A percentile compares a stretch with the other conserved stretches of the same genome.
phyloP scores from a whole-genome alignment of 2,113 vertebrate species.

The human (Homo sapiens) region GRCh38 chr7:19551001-19551500 shows the following conservation, averaged over 20 bases:
- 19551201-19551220: not conserved
- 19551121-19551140: not conserved
- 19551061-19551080: not conserved
- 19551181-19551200: not conserved
- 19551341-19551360: not conserved
- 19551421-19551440: not conserved
- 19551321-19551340: not conserved
- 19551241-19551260: not conserved
- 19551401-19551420: not conserved
- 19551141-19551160: not conserved
- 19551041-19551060: not conserved
- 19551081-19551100: not conserved
- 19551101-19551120: not conserved
- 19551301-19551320: not conserved
- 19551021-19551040: not conserved
- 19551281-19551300: not conserved
- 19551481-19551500: not conserved
- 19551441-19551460: not conserved
- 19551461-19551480: not conserved
- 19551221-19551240: not conserved
- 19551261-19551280: not conserved
- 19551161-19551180: not conserved
- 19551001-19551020: not conserved
- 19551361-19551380: not conserved
- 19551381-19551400: slow-evolving; percentile 11